Evolutionary conservation across 1,140 invertebrate species (phyloP).

Genomic region (Cephus cinctus): DNA sequence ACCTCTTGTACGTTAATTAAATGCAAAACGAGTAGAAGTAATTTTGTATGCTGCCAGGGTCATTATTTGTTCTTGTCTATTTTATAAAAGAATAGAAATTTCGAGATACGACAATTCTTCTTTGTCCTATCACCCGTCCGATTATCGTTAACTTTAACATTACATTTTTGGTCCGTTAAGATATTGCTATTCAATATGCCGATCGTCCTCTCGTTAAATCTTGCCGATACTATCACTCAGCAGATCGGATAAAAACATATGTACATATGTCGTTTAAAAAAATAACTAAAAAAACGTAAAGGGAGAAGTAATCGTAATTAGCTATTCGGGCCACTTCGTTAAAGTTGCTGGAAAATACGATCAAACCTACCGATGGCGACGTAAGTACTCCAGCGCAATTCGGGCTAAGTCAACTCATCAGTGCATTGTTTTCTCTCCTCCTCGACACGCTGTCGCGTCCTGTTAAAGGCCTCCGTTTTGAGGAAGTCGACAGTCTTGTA

Average conservation of each 20-base stretch:
- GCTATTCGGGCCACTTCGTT: too few relatives aligned
- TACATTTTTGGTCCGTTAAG: conserved; percentile 3
- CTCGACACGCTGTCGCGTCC: conserved; percentile 79
- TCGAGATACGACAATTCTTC: background rate
- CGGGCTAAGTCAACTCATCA: conserved; percentile 47
- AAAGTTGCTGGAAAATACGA: too few relatives aligned
- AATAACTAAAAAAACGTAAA: background rate
- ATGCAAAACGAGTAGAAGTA: too few relatives aligned
- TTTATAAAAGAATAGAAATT: background rate
- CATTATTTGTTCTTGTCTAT: too few relatives aligned
- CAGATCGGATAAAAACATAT: background rate
- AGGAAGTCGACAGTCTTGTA: conserved; percentile 91
- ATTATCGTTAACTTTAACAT: background rate
- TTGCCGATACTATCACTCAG: background rate
- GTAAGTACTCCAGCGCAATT: too few relatives aligned
- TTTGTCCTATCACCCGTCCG: background rate
- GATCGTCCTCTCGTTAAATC: background rate
- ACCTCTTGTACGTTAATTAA: too few relatives aligned
- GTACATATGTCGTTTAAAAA: background rate
- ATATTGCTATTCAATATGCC: background rate
- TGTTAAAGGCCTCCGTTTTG: conserved; percentile 88
- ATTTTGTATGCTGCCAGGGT: too few relatives aligned
- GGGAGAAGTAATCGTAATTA: too few relatives aligned
- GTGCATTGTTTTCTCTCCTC: conserved; percentile 55
- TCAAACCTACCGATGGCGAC: too few relatives aligned